A percentile compares a stretch with the other conserved stretches of the same genome.
These are phyloP conservation scores for Poeciliopsis retropinna DNA, from an alignment of 2,113 vertebrate species.

Conservation along the genomic window DNA sequence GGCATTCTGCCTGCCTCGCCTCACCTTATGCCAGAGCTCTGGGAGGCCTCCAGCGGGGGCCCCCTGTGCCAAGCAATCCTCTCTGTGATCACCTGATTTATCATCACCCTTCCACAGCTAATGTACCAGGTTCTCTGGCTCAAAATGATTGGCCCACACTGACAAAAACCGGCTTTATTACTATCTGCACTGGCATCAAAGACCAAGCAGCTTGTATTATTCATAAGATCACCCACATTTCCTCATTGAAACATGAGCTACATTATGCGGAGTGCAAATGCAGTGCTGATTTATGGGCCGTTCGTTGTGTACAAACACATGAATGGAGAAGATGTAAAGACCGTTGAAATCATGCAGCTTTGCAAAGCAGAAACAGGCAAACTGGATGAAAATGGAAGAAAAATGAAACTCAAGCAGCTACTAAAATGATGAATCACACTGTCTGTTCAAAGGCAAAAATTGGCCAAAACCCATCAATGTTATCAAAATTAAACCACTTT, in stretches of 20 bases:
- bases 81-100: constrained; percentile 85
- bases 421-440: constrained; percentile 62
- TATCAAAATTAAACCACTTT: constrained; percentile 11
- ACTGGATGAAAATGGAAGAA: constrained; percentile 33
- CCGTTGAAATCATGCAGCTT: constrained; percentile 40
- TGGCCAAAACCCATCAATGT: background rate
- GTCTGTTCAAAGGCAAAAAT: constrained; percentile 41
- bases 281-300: constrained; percentile 86
- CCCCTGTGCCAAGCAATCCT: constrained; percentile 59
- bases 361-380: constrained; percentile 15
- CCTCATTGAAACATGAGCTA: constrained; percentile 72
- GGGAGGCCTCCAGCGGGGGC: constrained; percentile 56
- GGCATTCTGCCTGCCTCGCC: constrained; percentile 82
- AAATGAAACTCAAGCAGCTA: constrained; percentile 31
- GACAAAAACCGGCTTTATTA: constrained; percentile 83
- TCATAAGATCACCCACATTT: constrained; percentile 90
- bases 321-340: constrained; percentile 55
- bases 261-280: constrained; percentile 92
- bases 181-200: constrained; percentile 86
- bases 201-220: constrained; percentile 89
- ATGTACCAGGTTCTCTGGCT: constrained; percentile 87
- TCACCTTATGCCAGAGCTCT: constrained; percentile 67
- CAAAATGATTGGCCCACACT: constrained; percentile 84
- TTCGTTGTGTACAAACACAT: constrained; percentile 84
- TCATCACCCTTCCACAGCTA: constrained; percentile 85